Evolutionary conservation across 2,888 invertebrate species (phyloP), one percentile per base, ranked within the genome.

Genomic region (Drosophila mercatorum): DNA sequence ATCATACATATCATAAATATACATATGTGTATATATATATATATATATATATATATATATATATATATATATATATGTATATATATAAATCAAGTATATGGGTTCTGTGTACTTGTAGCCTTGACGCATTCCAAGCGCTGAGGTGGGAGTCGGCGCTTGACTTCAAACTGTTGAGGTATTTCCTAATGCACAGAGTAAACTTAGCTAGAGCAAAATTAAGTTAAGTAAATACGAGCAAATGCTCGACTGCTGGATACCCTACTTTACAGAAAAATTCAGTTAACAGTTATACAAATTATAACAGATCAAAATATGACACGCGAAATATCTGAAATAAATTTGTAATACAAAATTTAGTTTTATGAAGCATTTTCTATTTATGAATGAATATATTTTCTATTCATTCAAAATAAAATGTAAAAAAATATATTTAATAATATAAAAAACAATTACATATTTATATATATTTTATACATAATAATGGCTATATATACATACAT

Each of bases 131-230:
- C 55, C 66, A 17, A 53, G 14, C 17, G 11, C 26, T 43, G 31
- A 51, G 52, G 68, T 68, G 59, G 74, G 74, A 46, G 68, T 68
- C 56, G 59, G 10, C 62, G 74, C 10, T 57, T 68, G 68, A 44
- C 58, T 43, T 40, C 34, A 43, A 60, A 40, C 61, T 61, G 72
- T 47, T 53, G 46, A 53, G 67, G 61, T 46, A 49, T 61, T 72
- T 61, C 43, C 72, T 72, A 72, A 72, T 44, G 52, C 17, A 43
- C 31, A 43, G 52, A 52, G 36, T 52, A 40, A 66, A 66, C 53
- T 40, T 0, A 52, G 17, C 8, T 60, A 47, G 51, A 26, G 47
- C 17, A 60, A 66, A 66, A 59, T 59, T 49, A 57, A 62, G 46
- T 26, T 31, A 53, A 26, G 7, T 7, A 14, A 36, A 17, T 31